Evolutionary conservation across 2,113 vertebrate genomes (phyloP).

Genomic region (Phycodurus eques): DNA sequence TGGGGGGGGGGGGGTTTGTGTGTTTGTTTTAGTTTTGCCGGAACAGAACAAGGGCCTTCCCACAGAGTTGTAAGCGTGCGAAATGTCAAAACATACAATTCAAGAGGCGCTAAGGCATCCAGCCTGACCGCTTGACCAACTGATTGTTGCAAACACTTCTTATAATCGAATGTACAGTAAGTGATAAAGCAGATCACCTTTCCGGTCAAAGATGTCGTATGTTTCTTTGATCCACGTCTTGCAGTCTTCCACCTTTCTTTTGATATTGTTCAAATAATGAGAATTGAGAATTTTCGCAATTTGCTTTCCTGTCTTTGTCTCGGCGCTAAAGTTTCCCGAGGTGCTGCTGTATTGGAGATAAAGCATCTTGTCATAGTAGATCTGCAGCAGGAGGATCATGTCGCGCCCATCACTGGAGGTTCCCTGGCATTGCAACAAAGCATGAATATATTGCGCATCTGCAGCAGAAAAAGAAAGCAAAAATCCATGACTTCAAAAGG

Average conservation of each 20-base stretch:
- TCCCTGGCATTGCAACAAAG: neutral
- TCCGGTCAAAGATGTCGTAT: neutral
- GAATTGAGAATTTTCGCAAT: conserved; percentile 20
- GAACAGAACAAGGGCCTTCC: too few species aligned
- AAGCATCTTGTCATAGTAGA: conserved; percentile 38
- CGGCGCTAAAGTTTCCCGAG: conserved; percentile 19
- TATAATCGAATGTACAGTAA: too few species aligned
- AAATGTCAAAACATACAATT: too few species aligned
- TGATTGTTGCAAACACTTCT: neutral
- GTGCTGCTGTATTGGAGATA: conserved; percentile 36
- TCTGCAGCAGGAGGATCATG: conserved; percentile 3
- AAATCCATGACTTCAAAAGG: neutral
- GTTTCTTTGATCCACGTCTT: fast-evolving
- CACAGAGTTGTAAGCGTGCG: too few species aligned
- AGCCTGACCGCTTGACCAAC: too few species aligned
- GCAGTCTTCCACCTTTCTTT: neutral
- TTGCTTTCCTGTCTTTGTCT: neutral
- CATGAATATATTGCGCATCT: conserved; percentile 21
- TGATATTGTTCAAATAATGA: neutral
- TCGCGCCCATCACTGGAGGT: neutral
- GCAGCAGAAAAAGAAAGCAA: conserved; percentile 13
- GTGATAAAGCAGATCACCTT: conserved; percentile 23
- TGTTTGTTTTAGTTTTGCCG: too few species aligned
- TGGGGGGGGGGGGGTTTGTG: too few species aligned
- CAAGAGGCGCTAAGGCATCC: too few species aligned